These are phyloP conservation scores for Mastigias papua DNA, from an alignment of 30 jellyfish, hydroid and myxozoan species.

Conservation along the genomic window DNA sequence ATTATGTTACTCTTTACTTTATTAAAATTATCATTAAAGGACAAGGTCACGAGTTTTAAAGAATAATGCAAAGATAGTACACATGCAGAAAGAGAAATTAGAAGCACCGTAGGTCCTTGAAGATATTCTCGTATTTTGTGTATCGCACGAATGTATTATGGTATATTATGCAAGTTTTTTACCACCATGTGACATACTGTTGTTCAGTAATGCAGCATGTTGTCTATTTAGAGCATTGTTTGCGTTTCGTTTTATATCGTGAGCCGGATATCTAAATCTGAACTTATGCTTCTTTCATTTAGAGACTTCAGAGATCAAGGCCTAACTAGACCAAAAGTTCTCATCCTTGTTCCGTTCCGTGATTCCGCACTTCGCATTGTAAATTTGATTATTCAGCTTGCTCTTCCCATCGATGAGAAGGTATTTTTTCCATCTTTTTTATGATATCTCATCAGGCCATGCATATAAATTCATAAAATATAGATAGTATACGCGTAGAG, in stretches of 20 bases:
- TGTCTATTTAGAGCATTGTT: not conserved
- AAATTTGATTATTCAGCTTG: conserved; percentile 65
- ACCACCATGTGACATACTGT: not conserved
- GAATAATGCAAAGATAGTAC: conserved; percentile 83
- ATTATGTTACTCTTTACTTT: too few species aligned
- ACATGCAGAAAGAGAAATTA: conserved; percentile 69
- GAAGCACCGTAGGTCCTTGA: conserved; percentile 65
- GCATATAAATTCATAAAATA: not conserved
- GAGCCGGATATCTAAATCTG: not conserved
- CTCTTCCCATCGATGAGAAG: conserved; percentile 65
- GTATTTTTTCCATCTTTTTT: not conserved
- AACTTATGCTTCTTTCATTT: not conserved
- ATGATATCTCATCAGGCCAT: not conserved
- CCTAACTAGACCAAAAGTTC: conserved; percentile 92
- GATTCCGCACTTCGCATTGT: conserved; percentile 84
- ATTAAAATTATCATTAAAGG: conserved; percentile 26
- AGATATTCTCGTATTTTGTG: not conserved
- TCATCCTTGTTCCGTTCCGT: conserved; percentile 91
- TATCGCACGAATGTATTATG: not conserved
- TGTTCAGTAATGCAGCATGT: not conserved
- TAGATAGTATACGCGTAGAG: too few species aligned
- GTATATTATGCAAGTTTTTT: not conserved
- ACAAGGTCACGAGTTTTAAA: conserved; percentile 92
- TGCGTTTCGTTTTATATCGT: not conserved
- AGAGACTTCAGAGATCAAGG: conserved; percentile 97